A percentile compares a stretch with the other conserved stretches of the same genome.
Evolutionary conservation across 2,888 invertebrate genomes (phyloP).

Genomic region (Pecten maximus): DNA sequence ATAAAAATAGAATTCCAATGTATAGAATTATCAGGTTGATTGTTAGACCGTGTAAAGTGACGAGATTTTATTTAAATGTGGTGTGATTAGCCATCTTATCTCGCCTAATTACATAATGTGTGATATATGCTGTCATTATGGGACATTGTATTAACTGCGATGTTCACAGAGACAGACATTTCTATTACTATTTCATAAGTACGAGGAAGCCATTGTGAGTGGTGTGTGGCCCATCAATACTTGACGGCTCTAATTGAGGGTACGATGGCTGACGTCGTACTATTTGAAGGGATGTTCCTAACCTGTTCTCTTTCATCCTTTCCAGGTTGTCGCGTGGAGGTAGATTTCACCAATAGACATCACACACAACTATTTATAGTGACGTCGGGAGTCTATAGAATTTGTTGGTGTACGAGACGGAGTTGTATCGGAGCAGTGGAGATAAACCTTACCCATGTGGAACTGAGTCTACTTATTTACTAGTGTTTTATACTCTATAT

Average conservation of each 20-base stretch:
- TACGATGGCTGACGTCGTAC: neutral
- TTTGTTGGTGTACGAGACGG: neutral
- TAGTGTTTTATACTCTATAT: neutral
- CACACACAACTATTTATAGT: neutral
- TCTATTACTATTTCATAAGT: conserved; percentile 11
- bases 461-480: neutral
- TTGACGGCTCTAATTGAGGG: neutral
- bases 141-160: neutral
- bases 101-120: neutral
- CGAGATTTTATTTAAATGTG: neutral
- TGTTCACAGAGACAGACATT: neutral
- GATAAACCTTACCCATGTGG: neutral
- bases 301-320: conserved; percentile 28
- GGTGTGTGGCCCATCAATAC: neutral
- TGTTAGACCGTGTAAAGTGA: neutral
- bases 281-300: neutral
- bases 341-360: conserved; percentile 20
- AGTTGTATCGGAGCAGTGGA: neutral
- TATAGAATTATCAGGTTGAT: conserved; percentile 21
- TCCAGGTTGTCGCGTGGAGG: conserved; percentile 20
- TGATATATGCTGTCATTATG: neutral
- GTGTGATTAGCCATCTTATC: conserved; percentile 11
- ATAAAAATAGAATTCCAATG: neutral
- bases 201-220: neutral
- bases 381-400: conserved; percentile 7